phyloP scores from a whole-genome alignment of 1,140 invertebrate species.

The Papilio dardanus region DNA sequence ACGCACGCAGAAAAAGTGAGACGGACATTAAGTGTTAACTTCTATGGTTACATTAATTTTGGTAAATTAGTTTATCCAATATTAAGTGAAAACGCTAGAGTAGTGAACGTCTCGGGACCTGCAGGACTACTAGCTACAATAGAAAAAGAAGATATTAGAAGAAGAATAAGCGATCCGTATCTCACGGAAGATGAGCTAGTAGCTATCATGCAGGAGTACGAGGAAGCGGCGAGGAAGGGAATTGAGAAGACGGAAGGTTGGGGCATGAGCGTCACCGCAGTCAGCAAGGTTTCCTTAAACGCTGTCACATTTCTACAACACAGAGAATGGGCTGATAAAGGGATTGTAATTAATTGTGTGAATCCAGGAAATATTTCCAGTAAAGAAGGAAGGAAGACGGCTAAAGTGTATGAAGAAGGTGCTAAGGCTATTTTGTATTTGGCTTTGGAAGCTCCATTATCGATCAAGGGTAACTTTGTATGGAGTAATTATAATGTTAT shows the following conservation, averaged over 20 bases:
- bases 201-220: slow-evolving; percentile 70
- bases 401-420: slow-evolving; percentile 72
- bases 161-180: slow-evolving; percentile 65
- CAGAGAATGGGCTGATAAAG: slow-evolving; percentile 66
- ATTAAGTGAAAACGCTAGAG: slow-evolving; percentile 67
- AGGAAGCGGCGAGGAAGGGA: slow-evolving; percentile 65
- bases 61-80: slow-evolving; percentile 74
- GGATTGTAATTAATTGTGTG: slow-evolving; percentile 73
- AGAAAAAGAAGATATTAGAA: slow-evolving; percentile 65
- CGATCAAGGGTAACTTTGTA: slow-evolving; percentile 75
- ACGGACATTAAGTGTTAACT: slow-evolving; percentile 69
- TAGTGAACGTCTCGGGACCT: slow-evolving; percentile 74
- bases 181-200: slow-evolving; percentile 73
- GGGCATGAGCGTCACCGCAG: slow-evolving; percentile 67
- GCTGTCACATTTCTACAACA: slow-evolving; percentile 76
- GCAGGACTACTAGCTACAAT: slow-evolving; percentile 72
- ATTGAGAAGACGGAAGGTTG: slow-evolving; percentile 74
- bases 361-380: slow-evolving; percentile 66
- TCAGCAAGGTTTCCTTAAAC: slow-evolving; percentile 73
- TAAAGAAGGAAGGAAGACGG: slow-evolving; percentile 62
- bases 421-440: slow-evolving; percentile 76
- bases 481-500: slow-evolving; percentile 78
- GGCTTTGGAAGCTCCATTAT: slow-evolving; percentile 70
- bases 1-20: slow-evolving; percentile 66
- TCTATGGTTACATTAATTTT: slow-evolving; percentile 77